Evolutionary conservation across 1,140 invertebrate species (phyloP).

Genomic region (Cotesia typhae): DNA sequence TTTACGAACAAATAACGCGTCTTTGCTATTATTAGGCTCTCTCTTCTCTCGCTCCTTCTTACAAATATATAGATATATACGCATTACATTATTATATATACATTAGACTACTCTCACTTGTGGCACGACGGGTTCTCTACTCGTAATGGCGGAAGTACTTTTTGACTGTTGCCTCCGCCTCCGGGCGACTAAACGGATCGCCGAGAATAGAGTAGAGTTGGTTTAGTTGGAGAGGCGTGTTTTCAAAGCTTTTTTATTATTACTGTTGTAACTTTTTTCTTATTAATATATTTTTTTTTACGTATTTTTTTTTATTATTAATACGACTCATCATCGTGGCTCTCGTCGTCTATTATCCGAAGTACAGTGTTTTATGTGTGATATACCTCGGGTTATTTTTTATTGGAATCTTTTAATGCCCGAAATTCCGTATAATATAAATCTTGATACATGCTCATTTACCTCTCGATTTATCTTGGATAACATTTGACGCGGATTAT

Average conservation of each 20-base stretch:
- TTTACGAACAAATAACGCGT: conserved; percentile 36
- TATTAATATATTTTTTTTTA: neutral
- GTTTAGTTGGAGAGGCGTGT: neutral
- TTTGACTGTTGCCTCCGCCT: conserved; percentile 30
- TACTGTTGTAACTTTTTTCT: neutral
- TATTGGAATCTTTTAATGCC: too few relatives aligned
- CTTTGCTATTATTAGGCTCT: conserved; percentile 1
- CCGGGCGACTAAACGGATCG: conserved; percentile 26
- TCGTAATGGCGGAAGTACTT: conserved; percentile 41
- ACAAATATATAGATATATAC: neutral
- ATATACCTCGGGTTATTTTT: too few relatives aligned
- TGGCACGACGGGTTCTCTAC: neutral
- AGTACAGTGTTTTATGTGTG: too few relatives aligned
- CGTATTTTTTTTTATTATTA: neutral
- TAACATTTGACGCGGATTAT: conserved; percentile 34
- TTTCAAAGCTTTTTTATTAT: conserved; percentile 22
- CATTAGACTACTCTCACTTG: neutral
- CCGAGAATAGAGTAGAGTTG: conserved; percentile 30
- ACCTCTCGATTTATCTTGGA: too few relatives aligned
- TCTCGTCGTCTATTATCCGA: too few relatives aligned
- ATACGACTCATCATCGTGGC: neutral
- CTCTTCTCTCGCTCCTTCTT: conserved; percentile 25
- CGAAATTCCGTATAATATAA: too few relatives aligned
- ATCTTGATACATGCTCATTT: too few relatives aligned
- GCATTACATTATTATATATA: neutral